A percentile compares a stretch with the other conserved stretches of the same genome.
Evolutionary conservation across 2,888 invertebrate species (phyloP).

Genomic region (Cantharis rustica): DNA sequence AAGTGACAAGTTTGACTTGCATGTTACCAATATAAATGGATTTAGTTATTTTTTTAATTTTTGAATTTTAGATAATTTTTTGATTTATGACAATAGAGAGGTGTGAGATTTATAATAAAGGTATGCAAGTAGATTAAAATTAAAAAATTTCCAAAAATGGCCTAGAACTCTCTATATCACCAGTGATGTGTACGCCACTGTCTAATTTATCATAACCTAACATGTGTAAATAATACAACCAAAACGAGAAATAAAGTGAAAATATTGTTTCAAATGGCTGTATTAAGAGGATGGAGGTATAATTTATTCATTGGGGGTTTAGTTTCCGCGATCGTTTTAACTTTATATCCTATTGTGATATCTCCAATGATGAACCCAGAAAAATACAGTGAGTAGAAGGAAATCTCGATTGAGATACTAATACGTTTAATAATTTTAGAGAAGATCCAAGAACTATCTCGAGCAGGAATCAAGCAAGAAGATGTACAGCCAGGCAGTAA

Average conservation of each 20-base stretch:
- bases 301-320: constrained; percentile 61
- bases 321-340: constrained; percentile 59
- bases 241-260: background rate
- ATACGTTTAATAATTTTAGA: constrained; percentile 44
- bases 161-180: too few species aligned
- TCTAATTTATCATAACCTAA: background rate
- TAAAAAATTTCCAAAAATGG: too few species aligned
- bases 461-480: constrained; percentile 59
- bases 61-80: too few species aligned
- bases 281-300: constrained; percentile 62
- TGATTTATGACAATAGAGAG: too few species aligned
- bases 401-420: background rate
- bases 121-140: too few species aligned
- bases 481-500: constrained; percentile 64
- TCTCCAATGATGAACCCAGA: constrained; percentile 66
- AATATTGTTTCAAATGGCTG: background rate
- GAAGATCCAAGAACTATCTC: constrained; percentile 56
- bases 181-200: background rate
- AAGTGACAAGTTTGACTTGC: too few species aligned
- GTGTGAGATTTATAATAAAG: too few species aligned
- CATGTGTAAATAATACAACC: background rate
- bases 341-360: constrained; percentile 65
- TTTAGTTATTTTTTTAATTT: too few species aligned
- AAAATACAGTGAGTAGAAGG: constrained; percentile 61
- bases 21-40: too few species aligned